Conservation (phyloP, 2,888 invertebrate species). For the Cryptus viduatorius region DNA sequence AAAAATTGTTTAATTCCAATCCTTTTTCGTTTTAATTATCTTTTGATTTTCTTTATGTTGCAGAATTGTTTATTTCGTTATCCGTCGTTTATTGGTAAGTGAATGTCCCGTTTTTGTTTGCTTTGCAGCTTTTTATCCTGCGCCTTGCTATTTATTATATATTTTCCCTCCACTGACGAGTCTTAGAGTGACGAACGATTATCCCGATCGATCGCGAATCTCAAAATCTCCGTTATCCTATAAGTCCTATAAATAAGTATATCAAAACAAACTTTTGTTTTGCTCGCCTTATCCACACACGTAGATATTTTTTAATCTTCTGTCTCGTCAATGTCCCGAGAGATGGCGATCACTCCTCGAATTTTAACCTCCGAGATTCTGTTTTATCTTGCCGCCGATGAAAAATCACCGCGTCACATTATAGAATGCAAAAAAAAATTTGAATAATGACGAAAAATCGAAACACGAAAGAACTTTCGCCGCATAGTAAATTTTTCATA, state of each 20-base stretch:
- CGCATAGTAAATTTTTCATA: background rate
- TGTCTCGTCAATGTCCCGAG: slow-evolving; percentile 4
- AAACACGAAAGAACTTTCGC: slow-evolving; percentile 2
- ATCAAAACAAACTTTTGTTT: slow-evolving; percentile 1
- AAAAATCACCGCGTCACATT: background rate
- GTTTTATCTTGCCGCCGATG: slow-evolving; percentile 47
- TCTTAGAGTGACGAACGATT: background rate
- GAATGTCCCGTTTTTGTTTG: slow-evolving; percentile 29
- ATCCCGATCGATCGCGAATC: background rate
- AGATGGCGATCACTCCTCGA: slow-evolving; percentile 56
- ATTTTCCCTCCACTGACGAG: background rate
- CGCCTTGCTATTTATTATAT: no score
- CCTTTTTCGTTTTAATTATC: slow-evolving; percentile 17
- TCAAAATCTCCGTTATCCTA: background rate
- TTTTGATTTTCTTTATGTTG: slow-evolving; percentile 60
- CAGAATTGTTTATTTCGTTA: slow-evolving; percentile 59
- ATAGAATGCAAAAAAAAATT: background rate
- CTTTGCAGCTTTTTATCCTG: background rate
- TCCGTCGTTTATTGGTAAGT: slow-evolving; percentile 53
- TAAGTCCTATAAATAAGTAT: background rate
- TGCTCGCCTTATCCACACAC: background rate
- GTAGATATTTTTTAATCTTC: background rate
- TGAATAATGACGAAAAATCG: slow-evolving; percentile 18
- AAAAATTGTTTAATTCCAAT: background rate
- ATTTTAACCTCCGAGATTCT: slow-evolving; percentile 43